Percentiles rank a stretch among this genome's conserved stretches.
phyloP scores from a whole-genome alignment of 2,797 vertebrate genomes.

The Sebastes itinus region DNA sequence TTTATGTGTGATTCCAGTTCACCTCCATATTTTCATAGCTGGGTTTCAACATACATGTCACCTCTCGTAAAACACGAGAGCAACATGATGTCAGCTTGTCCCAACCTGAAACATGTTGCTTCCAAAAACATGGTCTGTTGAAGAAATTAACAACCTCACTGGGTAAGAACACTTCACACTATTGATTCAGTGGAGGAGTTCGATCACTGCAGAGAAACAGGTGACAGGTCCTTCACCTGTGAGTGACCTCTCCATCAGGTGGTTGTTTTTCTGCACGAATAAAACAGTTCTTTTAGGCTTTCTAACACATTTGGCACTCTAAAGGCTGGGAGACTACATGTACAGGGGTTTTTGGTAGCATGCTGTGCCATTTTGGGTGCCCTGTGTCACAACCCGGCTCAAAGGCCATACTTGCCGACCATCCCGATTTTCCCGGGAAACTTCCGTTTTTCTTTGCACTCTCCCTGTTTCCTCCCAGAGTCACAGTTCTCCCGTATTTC shows the following conservation, averaged over 20 bases:
- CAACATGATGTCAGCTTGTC: slow-evolving; percentile 39
- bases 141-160: slow-evolving; percentile 17
- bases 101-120: background rate
- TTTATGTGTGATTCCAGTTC: slow-evolving; percentile 35
- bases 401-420: no score
- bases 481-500: no score
- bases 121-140: slow-evolving; percentile 12
- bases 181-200: slow-evolving; percentile 2
- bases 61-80: slow-evolving; percentile 31
- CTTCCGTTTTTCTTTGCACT: no score
- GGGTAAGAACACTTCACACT: slow-evolving; percentile 8
- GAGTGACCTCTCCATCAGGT: slow-evolving; percentile 6
- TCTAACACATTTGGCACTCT: background rate
- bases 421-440: no score
- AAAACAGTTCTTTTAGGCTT: background rate
- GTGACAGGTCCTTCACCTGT: background rate
- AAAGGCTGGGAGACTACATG: background rate
- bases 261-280: background rate
- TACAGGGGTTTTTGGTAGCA: background rate
- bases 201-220: slow-evolving; percentile 22
- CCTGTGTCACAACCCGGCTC: no score
- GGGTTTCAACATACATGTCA: slow-evolving; percentile 36
- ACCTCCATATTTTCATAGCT: slow-evolving; percentile 60
- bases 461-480: no score
- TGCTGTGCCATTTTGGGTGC: background rate